Conservation (phyloP, 1,140 invertebrate species). For the Platyura marginata region DNA sequence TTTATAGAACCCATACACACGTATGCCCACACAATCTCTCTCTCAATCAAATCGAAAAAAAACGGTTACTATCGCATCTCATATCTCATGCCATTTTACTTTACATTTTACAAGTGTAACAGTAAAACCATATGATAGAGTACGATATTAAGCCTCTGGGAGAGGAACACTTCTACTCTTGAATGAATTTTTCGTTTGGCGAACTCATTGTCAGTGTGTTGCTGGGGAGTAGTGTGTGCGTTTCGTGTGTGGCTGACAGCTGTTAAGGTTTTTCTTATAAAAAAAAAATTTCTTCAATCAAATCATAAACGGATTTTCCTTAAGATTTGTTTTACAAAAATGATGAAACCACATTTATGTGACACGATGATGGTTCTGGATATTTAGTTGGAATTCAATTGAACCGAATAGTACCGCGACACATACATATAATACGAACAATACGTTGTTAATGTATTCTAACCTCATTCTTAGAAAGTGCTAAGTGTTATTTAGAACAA, state of each 20-base stretch:
- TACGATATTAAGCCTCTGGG: too few species aligned
- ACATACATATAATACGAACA: neutral
- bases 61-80: too few species aligned
- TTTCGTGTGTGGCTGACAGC: neutral
- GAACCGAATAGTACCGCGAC: too few species aligned
- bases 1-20: too few species aligned
- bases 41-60: too few species aligned
- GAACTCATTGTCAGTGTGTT: neutral
- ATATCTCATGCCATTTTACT: too few species aligned
- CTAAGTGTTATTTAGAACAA: conserved; percentile 1
- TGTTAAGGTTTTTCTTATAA: neutral
- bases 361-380: neutral
- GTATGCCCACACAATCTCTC: too few species aligned
- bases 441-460: neutral
- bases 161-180: too few species aligned
- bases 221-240: neutral
- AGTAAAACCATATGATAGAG: too few species aligned
- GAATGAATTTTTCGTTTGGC: neutral
- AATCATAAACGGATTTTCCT: too few species aligned
- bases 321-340: neutral
- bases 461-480: conserved; percentile 2
- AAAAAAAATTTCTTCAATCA: neutral
- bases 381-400: neutral
- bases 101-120: too few species aligned
- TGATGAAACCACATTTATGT: neutral